Base-by-base conservation (phyloP, 1,140 invertebrate genomes). In the Solen grandis region DNA sequence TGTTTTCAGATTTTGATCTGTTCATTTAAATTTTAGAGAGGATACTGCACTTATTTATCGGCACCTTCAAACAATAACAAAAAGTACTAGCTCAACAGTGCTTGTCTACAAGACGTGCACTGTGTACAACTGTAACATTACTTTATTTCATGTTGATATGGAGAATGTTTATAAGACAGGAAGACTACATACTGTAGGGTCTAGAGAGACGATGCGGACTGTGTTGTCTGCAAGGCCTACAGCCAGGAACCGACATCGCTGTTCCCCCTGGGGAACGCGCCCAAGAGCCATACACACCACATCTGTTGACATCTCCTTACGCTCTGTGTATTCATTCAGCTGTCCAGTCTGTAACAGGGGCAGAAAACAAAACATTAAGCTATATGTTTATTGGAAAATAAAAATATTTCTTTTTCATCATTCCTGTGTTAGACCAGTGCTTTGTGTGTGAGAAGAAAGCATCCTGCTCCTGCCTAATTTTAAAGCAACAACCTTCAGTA, bases 261-360 rank as follows among this genome's bases (percentile, higher is more conserved):
- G 97, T 92, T 99, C 99, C 29, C 98, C 98, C 19, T 95, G 94
- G 0, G 98, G 97, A 0, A 99, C 98, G 69, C 97, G 97, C 1
- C 97, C 98, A 36, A 99, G 90, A 0, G 97, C 98, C 99, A 99
- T 99, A 86, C 99, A 99, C 82, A 99, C 96, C 0, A 99, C 98
- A 91, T 99, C 98, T 1, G 96, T 95, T 5, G 97, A 96, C 95
- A 99, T 97, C 89, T 99, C 97, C 86, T 99, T 98, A 16, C 97
- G 94, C 89, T 99, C 98, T 5, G 97, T 99, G 87, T 99, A 99
- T 90, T 99, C 99, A 92, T 99, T 99, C 35, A 99, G 93, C 92
- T 99, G 97, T 0, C 98, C 98, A 85, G 97, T 97, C 97, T 99
- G 88, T 22, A 82, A 84, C 70, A 14, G 36, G 33, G 75, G 75